A percentile compares a stretch with the other conserved stretches of the same genome.
Conservation (phyloP, 2,888 invertebrate species). For the Allolobophora icterica region DNA sequence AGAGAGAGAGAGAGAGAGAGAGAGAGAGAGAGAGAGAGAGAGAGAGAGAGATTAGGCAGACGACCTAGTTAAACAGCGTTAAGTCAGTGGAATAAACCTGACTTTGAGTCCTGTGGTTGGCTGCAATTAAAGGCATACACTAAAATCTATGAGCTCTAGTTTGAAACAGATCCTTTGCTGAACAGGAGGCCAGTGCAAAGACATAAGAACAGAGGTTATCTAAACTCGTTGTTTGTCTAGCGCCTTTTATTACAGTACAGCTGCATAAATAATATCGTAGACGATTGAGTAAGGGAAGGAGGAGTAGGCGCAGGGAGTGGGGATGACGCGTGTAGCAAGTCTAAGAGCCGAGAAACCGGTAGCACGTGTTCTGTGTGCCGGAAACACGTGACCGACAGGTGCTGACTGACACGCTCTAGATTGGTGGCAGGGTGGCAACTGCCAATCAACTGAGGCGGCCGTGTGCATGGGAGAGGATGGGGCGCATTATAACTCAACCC, state of each 20-base stretch:
- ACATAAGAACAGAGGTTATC: background rate
- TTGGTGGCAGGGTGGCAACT: background rate
- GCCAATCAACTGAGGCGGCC: background rate
- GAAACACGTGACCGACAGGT: background rate
- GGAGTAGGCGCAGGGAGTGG: too few species aligned
- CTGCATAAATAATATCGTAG: background rate
- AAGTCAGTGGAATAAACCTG: too few species aligned
- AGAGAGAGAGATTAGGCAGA: too few species aligned
- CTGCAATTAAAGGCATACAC: too few species aligned
- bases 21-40: too few species aligned
- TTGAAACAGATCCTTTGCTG: background rate
- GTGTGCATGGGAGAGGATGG: background rate
- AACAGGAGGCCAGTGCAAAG: background rate
- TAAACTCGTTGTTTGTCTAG: background rate
- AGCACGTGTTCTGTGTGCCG: background rate
- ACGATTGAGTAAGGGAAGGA: background rate
- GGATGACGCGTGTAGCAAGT: too few species aligned
- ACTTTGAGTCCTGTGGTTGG: too few species aligned
- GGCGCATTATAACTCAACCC: background rate
- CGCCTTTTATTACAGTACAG: background rate
- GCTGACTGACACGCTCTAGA: conserved; percentile 6
- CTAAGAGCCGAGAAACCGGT: too few species aligned
- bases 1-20: too few species aligned
- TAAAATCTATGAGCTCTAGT: background rate
- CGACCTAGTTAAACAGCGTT: too few species aligned